Conservation (phyloP, 1,140 invertebrate genomes). For the Liolophura sinensis region DNA sequence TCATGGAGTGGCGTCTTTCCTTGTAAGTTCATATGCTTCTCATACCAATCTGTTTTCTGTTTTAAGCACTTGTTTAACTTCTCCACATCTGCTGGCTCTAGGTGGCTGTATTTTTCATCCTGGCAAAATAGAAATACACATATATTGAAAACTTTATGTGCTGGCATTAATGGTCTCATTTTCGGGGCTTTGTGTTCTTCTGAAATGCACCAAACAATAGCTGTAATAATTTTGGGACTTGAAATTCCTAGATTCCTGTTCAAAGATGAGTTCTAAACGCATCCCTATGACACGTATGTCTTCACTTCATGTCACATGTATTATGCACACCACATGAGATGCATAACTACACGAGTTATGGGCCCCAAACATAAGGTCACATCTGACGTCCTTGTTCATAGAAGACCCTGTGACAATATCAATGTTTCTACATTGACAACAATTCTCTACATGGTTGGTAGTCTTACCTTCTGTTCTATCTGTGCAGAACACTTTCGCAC, state of each 20-base stretch:
- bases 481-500: conserved; percentile 76
- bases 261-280: too few relatives aligned
- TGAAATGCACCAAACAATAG: too few relatives aligned
- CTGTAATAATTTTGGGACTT: too few relatives aligned
- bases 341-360: too few relatives aligned
- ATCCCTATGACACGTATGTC: too few relatives aligned
- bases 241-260: too few relatives aligned
- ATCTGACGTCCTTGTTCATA: too few relatives aligned
- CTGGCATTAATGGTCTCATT: too few relatives aligned
- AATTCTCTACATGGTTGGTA: background rate
- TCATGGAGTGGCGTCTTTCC: conserved; percentile 64
- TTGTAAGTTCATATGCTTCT: conserved; percentile 69
- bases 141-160: too few relatives aligned
- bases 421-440: background rate
- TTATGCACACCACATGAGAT: too few relatives aligned
- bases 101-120: conserved; percentile 81
- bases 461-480: conserved; percentile 55
- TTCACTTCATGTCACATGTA: too few relatives aligned
- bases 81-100: conserved; percentile 78
- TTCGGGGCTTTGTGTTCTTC: too few relatives aligned
- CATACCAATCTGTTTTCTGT: conserved; percentile 72
- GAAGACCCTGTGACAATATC: background rate
- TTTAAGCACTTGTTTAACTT: conserved; percentile 65
- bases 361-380: background rate
- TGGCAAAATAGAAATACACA: conserved; percentile 15